These are phyloP conservation scores for Leptosomus discolor DNA, from an alignment of 2,113 vertebrate genomes.

Conservation along the genomic window DNA sequence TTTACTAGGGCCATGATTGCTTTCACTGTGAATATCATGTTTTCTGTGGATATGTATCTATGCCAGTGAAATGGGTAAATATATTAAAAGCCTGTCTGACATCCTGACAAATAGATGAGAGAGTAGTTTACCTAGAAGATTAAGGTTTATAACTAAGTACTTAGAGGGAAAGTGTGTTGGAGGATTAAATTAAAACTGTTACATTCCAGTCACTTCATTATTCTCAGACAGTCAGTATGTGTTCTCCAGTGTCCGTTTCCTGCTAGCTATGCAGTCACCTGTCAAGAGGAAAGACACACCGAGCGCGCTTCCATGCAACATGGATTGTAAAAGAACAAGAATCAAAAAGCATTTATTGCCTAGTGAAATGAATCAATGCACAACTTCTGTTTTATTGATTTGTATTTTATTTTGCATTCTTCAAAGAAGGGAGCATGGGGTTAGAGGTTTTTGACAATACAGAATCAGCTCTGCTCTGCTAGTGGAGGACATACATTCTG, in stretches of 20 bases:
- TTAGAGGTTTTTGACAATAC: not conserved
- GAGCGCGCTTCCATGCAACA: not conserved
- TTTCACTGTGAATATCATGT: not conserved
- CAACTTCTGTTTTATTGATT: not conserved
- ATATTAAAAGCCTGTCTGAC: not conserved
- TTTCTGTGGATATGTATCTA: not conserved
- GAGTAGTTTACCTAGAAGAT: not conserved
- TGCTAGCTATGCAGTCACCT: not conserved
- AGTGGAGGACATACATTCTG: not conserved
- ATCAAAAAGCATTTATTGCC: not conserved
- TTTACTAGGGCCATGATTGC: not conserved
- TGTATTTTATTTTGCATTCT: not conserved
- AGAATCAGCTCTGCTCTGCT: not conserved
- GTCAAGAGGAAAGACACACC: not conserved
- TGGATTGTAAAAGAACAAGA: not conserved
- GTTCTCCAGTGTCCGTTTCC: not conserved
- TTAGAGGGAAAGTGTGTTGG: not conserved
- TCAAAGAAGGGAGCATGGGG: not conserved
- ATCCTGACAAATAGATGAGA: not conserved
- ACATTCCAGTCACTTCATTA: not conserved
- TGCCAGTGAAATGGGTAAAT: not conserved
- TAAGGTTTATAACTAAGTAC: not conserved
- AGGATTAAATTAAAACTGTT: not conserved
- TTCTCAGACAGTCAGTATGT: not conserved
- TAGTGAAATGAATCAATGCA: not conserved